These are phyloP conservation scores for Pheosia gnoma DNA, from an alignment of 2,888 invertebrate species.

Conservation along the genomic window DNA sequence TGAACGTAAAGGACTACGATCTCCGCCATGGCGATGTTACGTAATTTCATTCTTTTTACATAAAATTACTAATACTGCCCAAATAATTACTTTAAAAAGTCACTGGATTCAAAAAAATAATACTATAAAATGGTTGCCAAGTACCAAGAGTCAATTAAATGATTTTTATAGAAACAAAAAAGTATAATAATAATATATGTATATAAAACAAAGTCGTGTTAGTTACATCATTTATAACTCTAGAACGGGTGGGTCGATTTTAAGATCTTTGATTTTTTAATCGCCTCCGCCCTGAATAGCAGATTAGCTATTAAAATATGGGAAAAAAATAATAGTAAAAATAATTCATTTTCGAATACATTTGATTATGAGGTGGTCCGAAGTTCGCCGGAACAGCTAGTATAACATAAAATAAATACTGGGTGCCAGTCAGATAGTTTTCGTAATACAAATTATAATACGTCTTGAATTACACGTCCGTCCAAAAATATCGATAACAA, in stretches of 20 bases:
- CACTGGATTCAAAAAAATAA: conserved; percentile 56
- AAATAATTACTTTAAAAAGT: conserved; percentile 64
- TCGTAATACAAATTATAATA: conserved; percentile 67
- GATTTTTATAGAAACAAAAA: conserved; percentile 15
- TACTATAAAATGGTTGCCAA: conserved; percentile 59
- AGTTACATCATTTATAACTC: no score
- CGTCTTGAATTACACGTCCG: conserved; percentile 61
- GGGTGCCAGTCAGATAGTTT: conserved; percentile 64
- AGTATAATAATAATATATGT: conserved; percentile 20
- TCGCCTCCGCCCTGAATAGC: no score
- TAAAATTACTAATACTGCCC: conserved; percentile 76
- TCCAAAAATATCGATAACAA: conserved; percentile 70
- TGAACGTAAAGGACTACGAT: conserved; percentile 70
- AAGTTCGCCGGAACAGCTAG: no score
- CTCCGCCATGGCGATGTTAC: conserved; percentile 65
- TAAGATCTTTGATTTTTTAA: no score
- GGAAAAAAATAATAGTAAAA: no score
- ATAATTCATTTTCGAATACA: no score
- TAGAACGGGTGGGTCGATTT: no score
- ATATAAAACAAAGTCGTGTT: no score
- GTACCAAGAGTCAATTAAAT: conserved; percentile 35
- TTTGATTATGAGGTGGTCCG: no score
- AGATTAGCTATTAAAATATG: no score
- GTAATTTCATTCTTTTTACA: conserved; percentile 29
- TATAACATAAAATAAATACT: conserved; percentile 61